phyloP scores from a whole-genome alignment of 2,113 vertebrate species.

The Alces alces region DNA sequence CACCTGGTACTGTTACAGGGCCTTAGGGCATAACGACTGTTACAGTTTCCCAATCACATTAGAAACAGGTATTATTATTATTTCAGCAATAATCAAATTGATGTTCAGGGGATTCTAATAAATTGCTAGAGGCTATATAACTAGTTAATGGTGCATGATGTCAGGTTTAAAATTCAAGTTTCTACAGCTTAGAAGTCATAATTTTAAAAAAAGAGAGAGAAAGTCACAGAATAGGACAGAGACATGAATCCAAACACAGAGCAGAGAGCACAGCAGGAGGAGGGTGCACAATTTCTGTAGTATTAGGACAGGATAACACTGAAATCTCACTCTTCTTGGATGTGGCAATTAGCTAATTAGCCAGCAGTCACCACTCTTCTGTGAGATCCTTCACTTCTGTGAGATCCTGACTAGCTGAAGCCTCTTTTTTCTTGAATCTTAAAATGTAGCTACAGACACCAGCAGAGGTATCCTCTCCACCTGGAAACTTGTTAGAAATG shows the following conservation, averaged over 20 bases:
- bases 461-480: not conserved
- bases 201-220: not conserved
- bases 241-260: not conserved
- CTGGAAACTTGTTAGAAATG: not conserved
- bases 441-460: not conserved
- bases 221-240: not conserved
- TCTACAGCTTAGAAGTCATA: not conserved
- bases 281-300: not conserved
- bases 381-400: not conserved
- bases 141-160: not conserved
- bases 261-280: not conserved
- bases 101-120: not conserved
- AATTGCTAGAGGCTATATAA: not conserved
- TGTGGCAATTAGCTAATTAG: not conserved
- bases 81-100: not conserved
- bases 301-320: not conserved
- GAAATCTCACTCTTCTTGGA: not conserved
- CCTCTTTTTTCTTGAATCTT: not conserved
- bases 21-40: not conserved
- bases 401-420: not conserved
- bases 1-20: not conserved
- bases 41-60: not conserved
- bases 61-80: not conserved
- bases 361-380: not conserved
- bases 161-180: not conserved